A percentile compares a stretch with the other conserved stretches of the same genome.
These are phyloP conservation scores for Erinaceus europaeus DNA, from an alignment of 2,113 vertebrate species.

Conservation along the genomic window DNA sequence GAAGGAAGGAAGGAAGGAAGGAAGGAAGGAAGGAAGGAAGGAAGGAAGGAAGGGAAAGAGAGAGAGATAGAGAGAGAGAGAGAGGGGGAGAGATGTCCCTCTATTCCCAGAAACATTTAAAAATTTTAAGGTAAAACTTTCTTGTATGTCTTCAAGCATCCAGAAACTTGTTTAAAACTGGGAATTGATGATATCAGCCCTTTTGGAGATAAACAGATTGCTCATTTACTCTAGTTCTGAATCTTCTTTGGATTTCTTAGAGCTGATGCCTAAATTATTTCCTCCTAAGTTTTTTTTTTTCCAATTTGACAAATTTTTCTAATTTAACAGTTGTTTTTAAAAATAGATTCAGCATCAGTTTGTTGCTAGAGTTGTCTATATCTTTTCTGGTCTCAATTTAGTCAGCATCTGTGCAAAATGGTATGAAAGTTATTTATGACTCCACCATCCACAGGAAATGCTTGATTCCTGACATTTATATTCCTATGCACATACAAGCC, in stretches of 20 bases:
- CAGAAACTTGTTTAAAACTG: constrained; percentile 50
- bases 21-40: no score
- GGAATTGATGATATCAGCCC: neutral
- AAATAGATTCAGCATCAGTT: constrained; percentile 67
- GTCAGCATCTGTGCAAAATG: constrained; percentile 68
- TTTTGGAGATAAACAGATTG: neutral
- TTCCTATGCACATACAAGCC: constrained; percentile 55
- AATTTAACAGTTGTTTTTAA: constrained; percentile 65
- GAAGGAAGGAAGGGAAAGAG: no score
- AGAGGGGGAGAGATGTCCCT: no score
- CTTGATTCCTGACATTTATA: constrained; percentile 64
- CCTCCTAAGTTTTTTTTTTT: constrained; percentile 25
- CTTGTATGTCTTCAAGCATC: constrained; percentile 1
- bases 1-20: no score
- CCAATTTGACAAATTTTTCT: constrained; percentile 58
- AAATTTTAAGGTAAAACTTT: neutral
- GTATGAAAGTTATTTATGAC: constrained; percentile 67
- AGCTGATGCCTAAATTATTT: constrained; percentile 52
- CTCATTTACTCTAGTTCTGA: constrained; percentile 42
- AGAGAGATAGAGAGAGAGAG: no score
- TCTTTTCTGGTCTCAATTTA: constrained; percentile 68
- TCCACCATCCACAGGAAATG: constrained; percentile 53
- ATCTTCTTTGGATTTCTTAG: constrained; percentile 58
- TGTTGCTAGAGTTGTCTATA: constrained; percentile 65
- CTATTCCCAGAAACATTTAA: neutral